Percentiles rank a stretch among this genome's conserved stretches.
phyloP scores from a whole-genome alignment of 2,797 vertebrate genomes.

The Spinus olivaceus region DNA sequence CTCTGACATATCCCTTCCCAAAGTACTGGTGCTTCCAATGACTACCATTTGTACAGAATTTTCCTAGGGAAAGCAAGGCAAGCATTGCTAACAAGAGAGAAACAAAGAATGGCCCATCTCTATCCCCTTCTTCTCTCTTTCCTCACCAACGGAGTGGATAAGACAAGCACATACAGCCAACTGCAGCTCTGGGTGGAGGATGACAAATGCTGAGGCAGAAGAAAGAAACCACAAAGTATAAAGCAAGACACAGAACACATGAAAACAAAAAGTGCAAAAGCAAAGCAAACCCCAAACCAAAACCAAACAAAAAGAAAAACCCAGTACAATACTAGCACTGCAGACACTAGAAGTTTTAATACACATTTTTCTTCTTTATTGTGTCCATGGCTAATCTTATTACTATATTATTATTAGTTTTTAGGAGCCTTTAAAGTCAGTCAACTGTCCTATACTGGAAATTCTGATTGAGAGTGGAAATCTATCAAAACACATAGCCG shows the following conservation, averaged over 20 bases:
- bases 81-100: neutral
- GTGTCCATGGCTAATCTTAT: neutral
- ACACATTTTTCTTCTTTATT: fast-evolving
- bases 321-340: neutral
- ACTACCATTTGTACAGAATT: neutral
- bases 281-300: neutral
- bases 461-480: neutral
- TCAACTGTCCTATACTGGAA: neutral
- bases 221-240: neutral
- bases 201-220: neutral
- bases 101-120: neutral
- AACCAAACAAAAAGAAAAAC: neutral
- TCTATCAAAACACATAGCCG: neutral
- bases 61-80: neutral
- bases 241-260: neutral
- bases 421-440: neutral
- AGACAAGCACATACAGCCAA: neutral
- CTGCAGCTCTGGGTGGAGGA: neutral
- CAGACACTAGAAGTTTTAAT: neutral
- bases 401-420: neutral
- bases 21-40: neutral
- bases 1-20: neutral
- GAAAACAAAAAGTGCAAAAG: neutral
- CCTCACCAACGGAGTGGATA: neutral
- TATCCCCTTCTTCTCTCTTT: neutral